A percentile compares a stretch with the other conserved stretches of the same genome.
Evolutionary conservation across 2,797 vertebrate genomes (phyloP).

Genomic region (Gymnoscopelus microlampas): DNA sequence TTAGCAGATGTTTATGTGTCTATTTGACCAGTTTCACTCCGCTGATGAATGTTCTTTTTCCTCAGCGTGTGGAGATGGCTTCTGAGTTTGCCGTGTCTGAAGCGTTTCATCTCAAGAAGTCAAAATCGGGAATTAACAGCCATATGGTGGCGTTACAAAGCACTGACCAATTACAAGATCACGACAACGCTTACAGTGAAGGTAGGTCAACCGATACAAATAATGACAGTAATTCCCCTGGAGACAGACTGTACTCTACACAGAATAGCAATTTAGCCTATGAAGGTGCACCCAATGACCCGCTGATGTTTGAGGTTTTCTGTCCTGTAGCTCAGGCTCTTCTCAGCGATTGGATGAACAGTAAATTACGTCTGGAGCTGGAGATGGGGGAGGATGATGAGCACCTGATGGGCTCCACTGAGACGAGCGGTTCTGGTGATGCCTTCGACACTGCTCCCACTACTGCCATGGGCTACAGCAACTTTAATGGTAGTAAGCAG

Average conservation of each 20-base stretch:
- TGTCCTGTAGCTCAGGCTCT: conserved; percentile 85
- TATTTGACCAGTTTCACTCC: neutral
- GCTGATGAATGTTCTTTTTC: neutral
- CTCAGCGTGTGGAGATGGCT: conserved; percentile 82
- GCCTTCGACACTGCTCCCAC: conserved; percentile 33
- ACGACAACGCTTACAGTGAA: conserved; percentile 85
- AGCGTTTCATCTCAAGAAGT: conserved; percentile 75
- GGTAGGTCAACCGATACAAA: conserved; percentile 73
- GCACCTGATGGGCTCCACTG: conserved; percentile 23
- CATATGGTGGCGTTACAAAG: conserved; percentile 72
- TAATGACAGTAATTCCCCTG: neutral
- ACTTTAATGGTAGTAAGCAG: conserved; percentile 87
- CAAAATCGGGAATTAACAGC: conserved; percentile 36
- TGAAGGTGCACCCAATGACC: conserved; percentile 17
- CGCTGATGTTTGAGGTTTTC: neutral
- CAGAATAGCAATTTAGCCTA: conserved; percentile 2
- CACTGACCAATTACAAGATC: conserved; percentile 81
- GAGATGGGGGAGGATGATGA: conserved; percentile 71
- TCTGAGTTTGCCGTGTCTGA: conserved; percentile 85
- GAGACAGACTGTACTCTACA: conserved; percentile 13
- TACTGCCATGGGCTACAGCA: conserved; percentile 66
- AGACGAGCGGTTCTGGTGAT: conserved; percentile 44
- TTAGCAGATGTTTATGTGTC: neutral
- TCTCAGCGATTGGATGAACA: conserved; percentile 88
- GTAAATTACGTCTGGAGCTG: conserved; percentile 84